Conservation (phyloP, 2,113 vertebrate genomes). For the Anhinga rufa region DNA sequence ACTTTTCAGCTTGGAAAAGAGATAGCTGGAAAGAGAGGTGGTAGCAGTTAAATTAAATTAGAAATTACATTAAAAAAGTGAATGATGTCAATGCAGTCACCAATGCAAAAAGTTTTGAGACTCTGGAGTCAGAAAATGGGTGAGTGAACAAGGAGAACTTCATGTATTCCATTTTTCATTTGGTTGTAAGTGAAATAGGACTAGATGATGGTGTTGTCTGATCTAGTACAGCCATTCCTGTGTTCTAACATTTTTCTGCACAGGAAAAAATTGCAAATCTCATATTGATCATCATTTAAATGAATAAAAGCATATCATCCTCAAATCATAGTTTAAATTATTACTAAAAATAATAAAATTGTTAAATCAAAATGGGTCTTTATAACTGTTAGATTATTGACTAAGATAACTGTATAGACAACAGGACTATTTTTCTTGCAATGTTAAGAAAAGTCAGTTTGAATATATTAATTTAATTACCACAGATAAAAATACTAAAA, state of each 20-base stretch:
- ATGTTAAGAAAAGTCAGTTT: background rate
- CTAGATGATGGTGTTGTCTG: background rate
- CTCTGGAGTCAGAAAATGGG: background rate
- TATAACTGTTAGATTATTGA: background rate
- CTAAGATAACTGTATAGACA: background rate
- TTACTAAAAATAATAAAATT: background rate
- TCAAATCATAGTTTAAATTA: background rate
- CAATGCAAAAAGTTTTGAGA: background rate
- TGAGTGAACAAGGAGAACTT: background rate
- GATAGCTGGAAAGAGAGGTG: background rate
- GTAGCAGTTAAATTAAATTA: conserved; percentile 36
- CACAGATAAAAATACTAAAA: background rate
- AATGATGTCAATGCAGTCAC: background rate
- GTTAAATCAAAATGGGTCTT: background rate
- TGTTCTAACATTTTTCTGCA: background rate
- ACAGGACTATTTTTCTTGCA: background rate
- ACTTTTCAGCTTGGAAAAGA: background rate
- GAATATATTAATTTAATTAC: background rate
- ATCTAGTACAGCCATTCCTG: background rate
- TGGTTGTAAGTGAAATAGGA: background rate
- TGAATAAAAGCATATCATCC: background rate
- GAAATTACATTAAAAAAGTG: background rate
- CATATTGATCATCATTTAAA: background rate
- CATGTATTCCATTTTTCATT: background rate
- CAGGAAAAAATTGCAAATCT: background rate